Evolutionary conservation across 2,888 invertebrate species (phyloP), one percentile per base, ranked within the genome.

Genomic region (Cryptosula pallasiana): DNA sequence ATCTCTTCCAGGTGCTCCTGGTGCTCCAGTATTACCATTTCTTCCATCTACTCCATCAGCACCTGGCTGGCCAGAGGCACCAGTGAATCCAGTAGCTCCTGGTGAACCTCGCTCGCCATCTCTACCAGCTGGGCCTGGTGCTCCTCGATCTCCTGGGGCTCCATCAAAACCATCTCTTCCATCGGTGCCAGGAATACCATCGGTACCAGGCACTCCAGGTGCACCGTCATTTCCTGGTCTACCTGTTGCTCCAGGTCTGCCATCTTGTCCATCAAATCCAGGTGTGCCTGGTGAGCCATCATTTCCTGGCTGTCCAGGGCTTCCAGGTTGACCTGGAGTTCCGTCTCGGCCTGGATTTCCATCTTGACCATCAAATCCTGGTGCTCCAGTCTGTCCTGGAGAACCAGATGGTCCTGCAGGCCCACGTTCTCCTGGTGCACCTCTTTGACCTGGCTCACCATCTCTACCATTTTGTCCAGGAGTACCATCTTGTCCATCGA

Each of bases 161-260:
- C 63, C 63, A 63, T 63, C 63, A 2, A 58, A 25, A 5, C 73
- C 73, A 34, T 20, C 13, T 23, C 25, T 16, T 29, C 63, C 63
- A 32, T 20, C 25, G 2, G 27, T 5, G 3, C 63, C 63, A 63
- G 20, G 25, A 25, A 29, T 20, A 13, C 63, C 63, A 63, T 63
- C 63, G 32, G 13, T 25, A 13, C 63, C 63, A 29, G 63, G 32
- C 23, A 13, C 27, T 34, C 76, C 76, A 20, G 55, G 23, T 34
- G 54, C 36, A 23, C 75, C 75, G 45, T 25, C 35, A 29, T 72
- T 55, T 20, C 76, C 76, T n/a, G 29, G 25, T 34, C 32, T 20
- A 5, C 63, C 63, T 13, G 25, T 9, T 27, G 20, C 63, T 27
- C 63, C 63, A 25, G 63, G 27, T 27, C 16, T 16, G 25, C 63